These are phyloP conservation scores for Nomada ruficornis DNA, from an alignment of 2,888 invertebrate species.

Conservation along the genomic window DNA sequence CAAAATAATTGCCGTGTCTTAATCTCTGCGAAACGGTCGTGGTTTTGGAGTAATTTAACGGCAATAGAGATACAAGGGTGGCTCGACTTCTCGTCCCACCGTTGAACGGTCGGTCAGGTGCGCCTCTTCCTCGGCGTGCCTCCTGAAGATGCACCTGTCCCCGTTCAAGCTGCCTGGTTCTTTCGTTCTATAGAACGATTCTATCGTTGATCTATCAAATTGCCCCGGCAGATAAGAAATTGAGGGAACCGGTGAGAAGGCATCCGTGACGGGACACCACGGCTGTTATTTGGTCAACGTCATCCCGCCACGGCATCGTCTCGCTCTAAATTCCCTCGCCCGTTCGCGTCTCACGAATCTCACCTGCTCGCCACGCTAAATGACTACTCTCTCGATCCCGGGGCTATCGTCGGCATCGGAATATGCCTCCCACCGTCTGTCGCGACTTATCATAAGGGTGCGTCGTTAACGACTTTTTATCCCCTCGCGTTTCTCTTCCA, in stretches of 20 bases:
- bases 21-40: conserved; percentile 30
- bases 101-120: conserved; percentile 57
- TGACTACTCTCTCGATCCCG: conserved; percentile 36
- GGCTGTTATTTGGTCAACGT: conserved; percentile 64
- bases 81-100: neutral
- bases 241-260: conserved; percentile 60
- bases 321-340: conserved; percentile 40
- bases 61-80: conserved; percentile 49
- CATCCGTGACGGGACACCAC: conserved; percentile 72
- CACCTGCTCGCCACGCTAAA: conserved; percentile 68
- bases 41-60: conserved; percentile 42
- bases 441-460: conserved; percentile 31
- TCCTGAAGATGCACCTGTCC: conserved; percentile 64
- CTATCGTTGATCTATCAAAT: conserved; percentile 80
- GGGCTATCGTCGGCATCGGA: conserved; percentile 48
- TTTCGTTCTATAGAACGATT: conserved; percentile 64
- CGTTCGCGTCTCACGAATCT: conserved; percentile 39
- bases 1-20: neutral
- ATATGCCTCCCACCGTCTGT: conserved; percentile 19
- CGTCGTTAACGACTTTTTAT: conserved; percentile 53
- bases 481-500: conserved; percentile 11
- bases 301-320: conserved; percentile 51
- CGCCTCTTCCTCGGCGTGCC: conserved; percentile 56
- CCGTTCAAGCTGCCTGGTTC: conserved; percentile 43
- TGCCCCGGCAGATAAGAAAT: conserved; percentile 73